phyloP scores from a whole-genome alignment of 1,140 invertebrate genomes.

The Calosoma granatense region DNA sequence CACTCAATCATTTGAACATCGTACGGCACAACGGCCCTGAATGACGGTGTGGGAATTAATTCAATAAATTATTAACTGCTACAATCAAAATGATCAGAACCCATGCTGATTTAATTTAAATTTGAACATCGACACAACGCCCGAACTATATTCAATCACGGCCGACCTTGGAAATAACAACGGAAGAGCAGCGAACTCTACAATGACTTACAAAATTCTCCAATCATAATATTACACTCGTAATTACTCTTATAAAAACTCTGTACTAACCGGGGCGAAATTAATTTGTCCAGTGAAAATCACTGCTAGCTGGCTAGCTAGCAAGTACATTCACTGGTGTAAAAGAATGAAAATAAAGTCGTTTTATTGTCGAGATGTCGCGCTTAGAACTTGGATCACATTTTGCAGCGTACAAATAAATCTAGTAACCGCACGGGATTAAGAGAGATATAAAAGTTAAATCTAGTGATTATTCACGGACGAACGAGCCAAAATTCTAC shows the following conservation, averaged over 20 bases:
- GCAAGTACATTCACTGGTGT: no score
- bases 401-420: neutral
- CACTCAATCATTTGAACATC: neutral
- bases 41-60: slow-evolving; percentile 1
- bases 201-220: no score
- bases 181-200: no score
- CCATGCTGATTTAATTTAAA: slow-evolving; percentile 4
- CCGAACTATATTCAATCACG: neutral
- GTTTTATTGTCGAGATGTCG: no score
- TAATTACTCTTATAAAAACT: no score
- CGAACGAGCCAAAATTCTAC: neutral
- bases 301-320: no score
- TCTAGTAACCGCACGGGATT: neutral
- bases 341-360: no score
- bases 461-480: slow-evolving; percentile 5
- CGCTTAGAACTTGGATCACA: neutral
- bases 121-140: neutral
- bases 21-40: neutral
- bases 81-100: slow-evolving; percentile 2
- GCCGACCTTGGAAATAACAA: neutral
- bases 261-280: no score
- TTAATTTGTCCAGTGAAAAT: no score
- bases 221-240: no score
- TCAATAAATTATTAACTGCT: slow-evolving; percentile 4
- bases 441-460: slow-evolving; percentile 5